Base-by-base conservation (phyloP, 2,888 invertebrate species). In the Hydrotaea cyrtoneurina region DNA sequence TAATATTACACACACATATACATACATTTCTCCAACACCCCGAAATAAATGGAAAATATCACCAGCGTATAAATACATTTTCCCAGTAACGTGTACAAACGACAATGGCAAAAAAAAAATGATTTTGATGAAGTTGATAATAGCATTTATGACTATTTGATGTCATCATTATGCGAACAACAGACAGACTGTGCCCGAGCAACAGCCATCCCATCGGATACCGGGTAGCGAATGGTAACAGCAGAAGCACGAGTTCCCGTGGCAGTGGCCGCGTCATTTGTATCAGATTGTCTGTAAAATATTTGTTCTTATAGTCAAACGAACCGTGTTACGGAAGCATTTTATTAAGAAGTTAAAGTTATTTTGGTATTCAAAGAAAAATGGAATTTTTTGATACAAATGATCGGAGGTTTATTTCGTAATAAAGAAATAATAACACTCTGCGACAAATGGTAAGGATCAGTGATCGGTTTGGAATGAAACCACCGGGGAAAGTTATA, bases 271-370 rank as follows among this genome's bases (percentile, higher is more conserved):
- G 39, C 50, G 66, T 43, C 72, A 73, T 26, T 75, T 53, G 15
- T 78, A 74, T 57, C 43, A 81, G 43, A 81, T 72, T 78, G 59
- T 77, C 59, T 74, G 8, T 69, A 36, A 71, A 69, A 69, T 53
- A 36, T 72, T n/a, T 46, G 71, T 72, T 55, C 19, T 66, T n/a
- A 21, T 66, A 66, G 13, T 17, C 43, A 43, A 66, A 66, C 19
- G 17, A 39, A 66, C 66, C 39, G 66, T 66, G 21, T 17, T 39
- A 11, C 2, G 43, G 1, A 15, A 43, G 2, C 31, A 31, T n/a
- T n/a, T n/a, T n/a, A n/a, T n/a, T 39, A 39, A 39, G 39, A 39
- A n/a, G n/a, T n/a, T n/a, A n/a, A n/a, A n/a, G n/a, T n/a, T n/a
- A n/a, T n/a, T n/a, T n/a, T n/a, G n/a, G n/a, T n/a, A n/a, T n/a